These are phyloP conservation scores for Saturnia japonica DNA, from an alignment of 2,888 invertebrate genomes.

Conservation along the genomic window DNA sequence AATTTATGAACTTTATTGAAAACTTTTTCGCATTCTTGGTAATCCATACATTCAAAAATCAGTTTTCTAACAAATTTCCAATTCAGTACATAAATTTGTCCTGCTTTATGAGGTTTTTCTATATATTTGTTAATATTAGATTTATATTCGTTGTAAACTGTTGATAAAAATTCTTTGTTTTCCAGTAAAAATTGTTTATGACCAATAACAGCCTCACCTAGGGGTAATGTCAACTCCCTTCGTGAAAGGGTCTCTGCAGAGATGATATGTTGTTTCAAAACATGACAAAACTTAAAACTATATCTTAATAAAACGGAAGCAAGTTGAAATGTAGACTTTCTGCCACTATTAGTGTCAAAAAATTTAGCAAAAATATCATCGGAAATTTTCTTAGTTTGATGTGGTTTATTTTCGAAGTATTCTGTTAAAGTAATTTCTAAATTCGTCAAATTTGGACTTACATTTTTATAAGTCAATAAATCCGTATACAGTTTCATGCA, in stretches of 20 bases:
- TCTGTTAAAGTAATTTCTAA: conserved; percentile 79
- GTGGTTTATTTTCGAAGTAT: conserved; percentile 84
- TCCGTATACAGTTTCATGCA: conserved; percentile 68
- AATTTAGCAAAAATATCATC: conserved; percentile 79
- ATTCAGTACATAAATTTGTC: conserved; percentile 84
- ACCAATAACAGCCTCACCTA: conserved; percentile 76
- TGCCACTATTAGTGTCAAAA: conserved; percentile 73
- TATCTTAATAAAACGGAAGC: conserved; percentile 82
- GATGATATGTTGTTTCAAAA: conserved; percentile 70
- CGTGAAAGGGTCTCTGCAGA: conserved; percentile 76
- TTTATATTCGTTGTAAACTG: conserved; percentile 83
- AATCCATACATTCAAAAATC: conserved; percentile 82
- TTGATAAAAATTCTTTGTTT: conserved; percentile 70
- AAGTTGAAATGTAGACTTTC: conserved; percentile 82
- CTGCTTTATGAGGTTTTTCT: conserved; percentile 87
- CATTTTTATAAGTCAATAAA: conserved; percentile 63
- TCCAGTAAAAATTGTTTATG: conserved; percentile 64
- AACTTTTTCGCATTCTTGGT: conserved; percentile 79
- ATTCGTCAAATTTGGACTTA: conserved; percentile 70
- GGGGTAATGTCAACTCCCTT: conserved; percentile 84
- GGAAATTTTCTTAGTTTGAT: conserved; percentile 75
- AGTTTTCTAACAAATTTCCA: conserved; percentile 81
- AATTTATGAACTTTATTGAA: conserved; percentile 84
- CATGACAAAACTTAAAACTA: conserved; percentile 69
- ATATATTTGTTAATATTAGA: conserved; percentile 83